phyloP scores from a whole-genome alignment of 2,888 invertebrate species.

The Onchidella celtica region DNA sequence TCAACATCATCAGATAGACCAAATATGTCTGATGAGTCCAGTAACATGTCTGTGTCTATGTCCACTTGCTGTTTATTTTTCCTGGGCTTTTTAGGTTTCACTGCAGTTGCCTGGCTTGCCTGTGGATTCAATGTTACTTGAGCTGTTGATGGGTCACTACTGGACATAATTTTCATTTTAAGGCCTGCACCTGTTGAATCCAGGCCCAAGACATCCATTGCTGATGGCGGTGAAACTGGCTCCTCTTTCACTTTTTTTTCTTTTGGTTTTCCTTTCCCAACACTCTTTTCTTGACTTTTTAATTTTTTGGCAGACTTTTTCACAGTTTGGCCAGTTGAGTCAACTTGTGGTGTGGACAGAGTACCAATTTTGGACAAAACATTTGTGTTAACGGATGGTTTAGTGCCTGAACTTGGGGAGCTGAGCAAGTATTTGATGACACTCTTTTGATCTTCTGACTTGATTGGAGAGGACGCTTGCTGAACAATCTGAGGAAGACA shows the following conservation, averaged over 20 bases:
- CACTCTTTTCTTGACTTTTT: constrained; percentile 23
- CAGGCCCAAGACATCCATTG: constrained; percentile 10
- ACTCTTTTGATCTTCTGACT: constrained; percentile 59
- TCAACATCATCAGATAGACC: background rate
- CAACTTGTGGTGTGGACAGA: constrained; percentile 32
- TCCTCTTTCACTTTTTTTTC: constrained; percentile 28
- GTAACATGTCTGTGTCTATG: constrained; percentile 15
- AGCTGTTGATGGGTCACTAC: constrained; percentile 40
- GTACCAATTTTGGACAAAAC: constrained; percentile 55
- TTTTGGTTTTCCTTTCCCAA: constrained; percentile 14
- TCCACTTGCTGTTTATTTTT: constrained; percentile 27
- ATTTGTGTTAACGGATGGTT: constrained; percentile 61
- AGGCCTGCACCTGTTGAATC: constrained; percentile 20
- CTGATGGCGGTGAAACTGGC: constrained; percentile 15
- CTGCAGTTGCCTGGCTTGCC: constrained; percentile 46
- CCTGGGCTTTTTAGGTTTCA: constrained; percentile 55
- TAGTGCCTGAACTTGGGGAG: constrained; percentile 66
- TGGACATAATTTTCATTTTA: constrained; percentile 46
- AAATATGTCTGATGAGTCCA: constrained; percentile 2
- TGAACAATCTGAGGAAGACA: too few species aligned
- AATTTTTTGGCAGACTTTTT: constrained; percentile 53
- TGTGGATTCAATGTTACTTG: constrained; percentile 48
- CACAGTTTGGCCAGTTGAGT: constrained; percentile 31
- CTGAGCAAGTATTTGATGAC: constrained; percentile 74
- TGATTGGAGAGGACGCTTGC: background rate